These are phyloP conservation scores for Buphagus erythrorhynchus DNA, from an alignment of 2,797 vertebrate species.

Conservation along the genomic window DNA sequence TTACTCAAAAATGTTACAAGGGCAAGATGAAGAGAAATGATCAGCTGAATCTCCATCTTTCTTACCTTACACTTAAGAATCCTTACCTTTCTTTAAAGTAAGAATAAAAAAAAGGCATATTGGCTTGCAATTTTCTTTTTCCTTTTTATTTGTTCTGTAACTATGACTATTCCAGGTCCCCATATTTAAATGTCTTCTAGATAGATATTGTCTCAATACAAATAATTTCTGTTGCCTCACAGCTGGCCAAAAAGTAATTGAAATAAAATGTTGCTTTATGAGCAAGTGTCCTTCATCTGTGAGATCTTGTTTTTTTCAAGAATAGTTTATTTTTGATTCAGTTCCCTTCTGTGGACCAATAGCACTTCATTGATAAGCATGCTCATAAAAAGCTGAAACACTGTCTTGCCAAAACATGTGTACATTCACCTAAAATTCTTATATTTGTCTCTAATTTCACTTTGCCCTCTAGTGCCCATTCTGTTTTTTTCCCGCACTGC, in stretches of 20 bases:
- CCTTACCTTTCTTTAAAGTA: not conserved
- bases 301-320: not conserved
- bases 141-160: not conserved
- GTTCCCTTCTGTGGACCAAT: not conserved
- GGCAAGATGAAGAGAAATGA: not conserved
- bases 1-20: not conserved
- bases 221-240: not conserved
- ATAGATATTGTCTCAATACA: not conserved
- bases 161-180: not conserved
- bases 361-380: not conserved
- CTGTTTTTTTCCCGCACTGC: not conserved
- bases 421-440: not conserved
- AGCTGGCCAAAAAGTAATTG: not conserved
- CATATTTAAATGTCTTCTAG: not conserved
- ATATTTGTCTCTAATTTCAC: not conserved
- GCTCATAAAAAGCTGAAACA: not conserved
- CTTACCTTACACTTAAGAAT: not conserved
- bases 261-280: not conserved
- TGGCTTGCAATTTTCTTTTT: not conserved
- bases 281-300: not conserved
- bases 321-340: not conserved
- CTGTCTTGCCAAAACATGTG: not conserved
- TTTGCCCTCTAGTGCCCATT: conserved; percentile 61
- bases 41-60: not conserved
- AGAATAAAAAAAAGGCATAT: not conserved